phyloP scores from a whole-genome alignment of 53 echinoderm and acorn worm genomes.

The Mesocentrotus franciscanus region DNA sequence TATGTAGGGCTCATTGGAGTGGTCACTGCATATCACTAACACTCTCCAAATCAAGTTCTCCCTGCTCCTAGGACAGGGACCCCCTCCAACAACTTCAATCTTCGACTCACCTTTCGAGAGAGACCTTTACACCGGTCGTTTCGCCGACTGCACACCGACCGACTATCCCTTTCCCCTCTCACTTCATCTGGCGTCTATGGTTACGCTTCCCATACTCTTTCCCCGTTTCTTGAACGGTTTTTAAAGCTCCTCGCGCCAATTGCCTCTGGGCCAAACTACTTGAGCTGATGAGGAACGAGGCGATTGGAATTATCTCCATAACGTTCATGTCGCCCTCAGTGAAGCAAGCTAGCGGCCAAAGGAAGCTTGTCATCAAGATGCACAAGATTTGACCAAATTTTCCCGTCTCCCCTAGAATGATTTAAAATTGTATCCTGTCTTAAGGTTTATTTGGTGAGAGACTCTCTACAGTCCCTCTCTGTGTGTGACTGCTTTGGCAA shows the following conservation, averaged over 20 bases:
- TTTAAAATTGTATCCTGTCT: conserved; percentile 38
- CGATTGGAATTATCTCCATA: conserved; percentile 66
- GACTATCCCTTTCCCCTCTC: conserved; percentile 60
- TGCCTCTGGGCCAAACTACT: conserved; percentile 66
- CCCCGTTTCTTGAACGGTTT: conserved; percentile 39
- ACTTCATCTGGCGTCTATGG: conserved; percentile 57
- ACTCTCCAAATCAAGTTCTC: conserved; percentile 49
- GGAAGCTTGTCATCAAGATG: conserved; percentile 43
- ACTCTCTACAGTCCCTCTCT: not conserved
- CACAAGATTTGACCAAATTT: conserved; percentile 35
- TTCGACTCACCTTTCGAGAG: conserved; percentile 47
- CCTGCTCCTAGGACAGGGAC: not conserved
- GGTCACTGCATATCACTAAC: conserved; percentile 47
- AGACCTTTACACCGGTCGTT: conserved; percentile 57
- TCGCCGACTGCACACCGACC: conserved; percentile 57
- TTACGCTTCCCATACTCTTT: conserved; percentile 62
- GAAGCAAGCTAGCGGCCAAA: not conserved
- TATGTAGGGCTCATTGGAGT: conserved; percentile 51
- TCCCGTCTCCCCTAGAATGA: not conserved
- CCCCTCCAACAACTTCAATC: conserved; percentile 57
- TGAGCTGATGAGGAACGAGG: conserved; percentile 68
- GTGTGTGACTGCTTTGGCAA: conserved; percentile 12
- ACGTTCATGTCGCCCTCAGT: conserved; percentile 48
- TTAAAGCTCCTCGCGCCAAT: conserved; percentile 61
- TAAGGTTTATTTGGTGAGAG: conserved; percentile 33